These are phyloP conservation scores for Podotricha telesiphe DNA, from an alignment of 2,888 invertebrate species.

Conservation along the genomic window DNA sequence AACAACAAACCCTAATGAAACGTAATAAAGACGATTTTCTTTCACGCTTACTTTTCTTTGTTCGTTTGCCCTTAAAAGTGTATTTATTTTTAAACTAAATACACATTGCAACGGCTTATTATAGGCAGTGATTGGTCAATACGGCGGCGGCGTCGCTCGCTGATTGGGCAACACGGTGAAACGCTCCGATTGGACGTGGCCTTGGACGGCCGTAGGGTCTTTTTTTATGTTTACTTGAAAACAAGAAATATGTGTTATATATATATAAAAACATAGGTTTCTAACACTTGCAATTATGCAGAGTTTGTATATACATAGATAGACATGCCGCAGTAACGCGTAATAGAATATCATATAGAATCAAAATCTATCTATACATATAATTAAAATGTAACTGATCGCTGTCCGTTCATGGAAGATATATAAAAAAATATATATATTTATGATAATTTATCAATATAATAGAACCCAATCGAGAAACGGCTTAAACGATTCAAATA, in stretches of 20 bases:
- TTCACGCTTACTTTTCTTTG: neutral
- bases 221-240: constrained; percentile 3
- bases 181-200: constrained; percentile 65
- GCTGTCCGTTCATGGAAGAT: no score
- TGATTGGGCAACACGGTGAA: constrained; percentile 45
- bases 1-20: neutral
- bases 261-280: neutral
- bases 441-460: no score
- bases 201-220: constrained; percentile 33
- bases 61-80: neutral
- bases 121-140: constrained; percentile 45
- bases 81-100: neutral
- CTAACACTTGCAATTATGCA: no score
- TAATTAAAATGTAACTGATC: no score
- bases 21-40: neutral
- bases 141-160: constrained; percentile 20
- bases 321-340: no score
- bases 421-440: no score
- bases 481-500: no score
- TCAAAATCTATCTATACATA: no score
- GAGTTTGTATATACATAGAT: no score
- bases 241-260: neutral
- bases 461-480: no score
- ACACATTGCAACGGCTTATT: constrained; percentile 34
- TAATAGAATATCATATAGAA: no score